Evolutionary conservation across 1,140 invertebrate species (phyloP), one percentile per base, ranked within the genome.

Genomic region (Trachelipus rathkii): DNA sequence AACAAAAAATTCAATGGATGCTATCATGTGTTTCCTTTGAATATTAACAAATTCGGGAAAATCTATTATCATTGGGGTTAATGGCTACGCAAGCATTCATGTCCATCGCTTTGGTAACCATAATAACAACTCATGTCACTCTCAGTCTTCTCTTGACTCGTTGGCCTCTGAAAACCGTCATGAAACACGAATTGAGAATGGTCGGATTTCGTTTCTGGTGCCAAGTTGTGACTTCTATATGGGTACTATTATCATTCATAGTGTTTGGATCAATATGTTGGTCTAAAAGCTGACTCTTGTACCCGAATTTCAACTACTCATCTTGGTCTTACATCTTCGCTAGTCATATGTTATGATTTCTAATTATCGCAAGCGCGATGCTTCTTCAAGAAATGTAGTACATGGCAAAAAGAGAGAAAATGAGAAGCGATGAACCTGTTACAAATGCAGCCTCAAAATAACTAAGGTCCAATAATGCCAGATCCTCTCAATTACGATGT

Each of bases 261-360:
- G 89, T 97, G 76, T 98, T 97, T 85, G 95, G 95, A 11, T 90
- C 91, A 0, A 91, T 92, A 82, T 94, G 93, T 82, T 94, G 93
- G 85, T 89, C 95, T 69, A 89, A 96, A 19, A 92, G 95, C 82
- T 98, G 96, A 96, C 85, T 98, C 33, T 90, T 96, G 84, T 95
- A 97, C 84, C 96, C 96, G 6, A 95, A 95, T 82, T 97, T 92
- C 85, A 98, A 98, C 87, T 94, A 96, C 80, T 85, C 98, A 0
- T 95, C 95, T 7, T 98, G 96, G 96, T 94, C 93, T 0, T 99
- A 95, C 84, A 94, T 91, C 70, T 89, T 97, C 82, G 93, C 93
- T 71, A n/a, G 91, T 95, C 44, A 88, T 96, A 50, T 91, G 94
- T 1, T 92, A 92, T 75, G 89, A 79, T 89, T 97, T 67, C 87